A percentile compares a stretch with the other conserved stretches of the same genome.
These are phyloP conservation scores for Drosophila prostipennis DNA, from an alignment of 2,888 invertebrate genomes.

Conservation along the genomic window DNA sequence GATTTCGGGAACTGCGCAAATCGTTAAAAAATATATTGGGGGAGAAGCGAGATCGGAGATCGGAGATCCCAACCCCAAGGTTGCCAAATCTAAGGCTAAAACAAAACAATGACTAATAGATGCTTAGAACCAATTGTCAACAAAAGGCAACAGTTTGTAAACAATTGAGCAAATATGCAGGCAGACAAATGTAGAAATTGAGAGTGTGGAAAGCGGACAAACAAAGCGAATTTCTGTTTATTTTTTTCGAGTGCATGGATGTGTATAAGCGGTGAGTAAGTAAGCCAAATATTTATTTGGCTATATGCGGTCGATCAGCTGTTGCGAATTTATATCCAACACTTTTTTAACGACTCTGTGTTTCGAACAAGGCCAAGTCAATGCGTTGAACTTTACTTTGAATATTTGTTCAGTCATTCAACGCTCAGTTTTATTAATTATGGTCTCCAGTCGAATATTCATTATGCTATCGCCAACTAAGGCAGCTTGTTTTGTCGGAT, in stretches of 20 bases:
- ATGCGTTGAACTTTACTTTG: constrained; percentile 66
- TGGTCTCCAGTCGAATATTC: constrained; percentile 50
- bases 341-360: constrained; percentile 21
- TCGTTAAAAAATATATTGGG: constrained; percentile 16
- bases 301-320: constrained; percentile 35
- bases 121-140: constrained; percentile 14
- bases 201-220: constrained; percentile 2
- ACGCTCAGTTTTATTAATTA: constrained; percentile 62
- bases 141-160: constrained; percentile 15
- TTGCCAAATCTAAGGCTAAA: constrained; percentile 4
- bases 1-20: constrained; percentile 49
- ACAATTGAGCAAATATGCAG: constrained; percentile 16
- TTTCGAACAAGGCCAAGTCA: constrained; percentile 57
- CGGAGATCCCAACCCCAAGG: constrained; percentile 9
- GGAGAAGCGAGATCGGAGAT: constrained; percentile 4
- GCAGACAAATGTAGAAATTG: constrained; percentile 17
- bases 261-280: constrained; percentile 3
- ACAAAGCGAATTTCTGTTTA: constrained; percentile 1
- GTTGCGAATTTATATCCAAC: constrained; percentile 35
- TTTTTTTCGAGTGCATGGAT: constrained; percentile 15
- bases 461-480: constrained; percentile 33
- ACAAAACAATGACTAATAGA: constrained; percentile 27
- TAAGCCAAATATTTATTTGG: constrained; percentile 29
- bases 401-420: constrained; percentile 65
- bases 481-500: constrained; percentile 17